Base-by-base conservation (phyloP, 2,888 invertebrate genomes). In the Diaprepes abbreviatus region DNA sequence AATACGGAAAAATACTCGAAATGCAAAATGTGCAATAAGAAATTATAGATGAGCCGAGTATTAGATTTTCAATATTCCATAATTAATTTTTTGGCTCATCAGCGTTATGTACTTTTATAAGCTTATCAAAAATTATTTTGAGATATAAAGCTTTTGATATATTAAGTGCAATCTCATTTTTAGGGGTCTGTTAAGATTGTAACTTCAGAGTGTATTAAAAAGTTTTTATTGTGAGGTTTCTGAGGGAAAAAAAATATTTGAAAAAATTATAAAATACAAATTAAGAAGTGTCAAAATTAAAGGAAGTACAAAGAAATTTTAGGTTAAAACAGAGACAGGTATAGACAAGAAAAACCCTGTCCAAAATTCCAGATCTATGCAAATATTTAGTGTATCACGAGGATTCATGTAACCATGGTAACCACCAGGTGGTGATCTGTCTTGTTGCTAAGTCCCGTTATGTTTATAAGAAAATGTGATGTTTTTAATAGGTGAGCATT, bases 121-220 rank as follows among this genome's bases (percentile, higher is more conserved):
- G 33, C 35, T 45, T 48, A 38, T n/a, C 1, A 17, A 35, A 16
- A 21, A 36, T n/a, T 16, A 19, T 54, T 74, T 74, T 66, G 71
- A 57, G 16, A 58, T 74, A 45, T 45, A 45, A 21, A 24, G 24
- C 17, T 72, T 73, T 69, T 68, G 73, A 74, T 72, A 33, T 72
- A 70, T 74, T 55, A 48, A 71, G 70, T 70, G 66, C 74, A 76
- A 73, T 73, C 72, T 74, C 70, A 74, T 66, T 52, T 64, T 48
- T 70, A 68, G 55, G 50, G 68, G 66, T 73, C 57, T 68, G 66
- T 71, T 66, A 66, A 50, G 36, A 65, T 59, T 54, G 40, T 54
- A 54, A 38, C 52, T 24, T 59, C 31, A 31, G 28, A 60, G 62
- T 7, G n/a, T 57, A 36, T 40, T 45, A 60, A 67, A 60, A 60